Evolutionary conservation across 1,140 invertebrate genomes (phyloP).

Genomic region (Cheumatopsyche charites): DNA sequence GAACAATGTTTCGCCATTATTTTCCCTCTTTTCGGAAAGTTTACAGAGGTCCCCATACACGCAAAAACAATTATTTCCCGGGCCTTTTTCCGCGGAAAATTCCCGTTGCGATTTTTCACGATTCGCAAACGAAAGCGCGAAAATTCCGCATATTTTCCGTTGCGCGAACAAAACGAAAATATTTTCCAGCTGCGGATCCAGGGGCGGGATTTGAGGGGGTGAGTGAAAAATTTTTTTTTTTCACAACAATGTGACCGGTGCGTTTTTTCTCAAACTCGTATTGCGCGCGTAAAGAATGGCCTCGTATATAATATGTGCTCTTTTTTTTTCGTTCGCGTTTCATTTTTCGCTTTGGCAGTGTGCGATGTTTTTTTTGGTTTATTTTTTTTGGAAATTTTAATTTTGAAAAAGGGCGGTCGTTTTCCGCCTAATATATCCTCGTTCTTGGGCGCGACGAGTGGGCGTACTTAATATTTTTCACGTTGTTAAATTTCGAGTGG

Average conservation of each 20-base stretch:
- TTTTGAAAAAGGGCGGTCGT: slow-evolving; percentile 9
- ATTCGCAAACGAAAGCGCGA: slow-evolving; percentile 5
- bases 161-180: background rate
- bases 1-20: slow-evolving; percentile 20
- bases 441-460: slow-evolving; percentile 11
- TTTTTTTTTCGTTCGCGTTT: slow-evolving; percentile 20
- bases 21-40: background rate
- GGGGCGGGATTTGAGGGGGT: too few species aligned
- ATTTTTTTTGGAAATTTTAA: slow-evolving; percentile 21
- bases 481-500: background rate
- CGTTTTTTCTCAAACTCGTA: slow-evolving; percentile 11
- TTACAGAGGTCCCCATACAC: background rate
- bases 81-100: slow-evolving; percentile 4
- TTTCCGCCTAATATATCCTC: slow-evolving; percentile 7
- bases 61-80: slow-evolving; percentile 18
- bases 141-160: background rate
- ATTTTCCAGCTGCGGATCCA: background rate
- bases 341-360: background rate
- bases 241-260: slow-evolving; percentile 3
- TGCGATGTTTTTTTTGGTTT: too few species aligned
- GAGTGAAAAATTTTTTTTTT: slow-evolving; percentile 11
- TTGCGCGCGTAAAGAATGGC: slow-evolving; percentile 13
- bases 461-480: slow-evolving; percentile 18
- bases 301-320: background rate
- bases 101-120: slow-evolving; percentile 1